Base-by-base conservation (phyloP, 2,888 invertebrate species). In the Cheilosia grossa region DNA sequence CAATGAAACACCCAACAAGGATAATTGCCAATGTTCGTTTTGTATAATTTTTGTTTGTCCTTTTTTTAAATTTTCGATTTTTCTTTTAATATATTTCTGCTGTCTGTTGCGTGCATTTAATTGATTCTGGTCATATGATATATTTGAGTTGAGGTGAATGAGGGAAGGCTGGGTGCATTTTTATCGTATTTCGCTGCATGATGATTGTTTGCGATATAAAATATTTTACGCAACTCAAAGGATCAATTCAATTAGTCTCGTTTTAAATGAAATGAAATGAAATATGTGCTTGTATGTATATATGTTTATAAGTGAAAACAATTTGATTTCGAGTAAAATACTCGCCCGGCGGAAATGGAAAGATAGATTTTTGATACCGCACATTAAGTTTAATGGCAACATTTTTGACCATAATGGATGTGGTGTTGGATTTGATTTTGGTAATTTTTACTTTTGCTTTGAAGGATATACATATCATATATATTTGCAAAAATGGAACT, bases 211-310 rank as follows among this genome's bases (percentile, higher is more conserved):
- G 61, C 73, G 83, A 79, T 64, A 74, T 74, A 66, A 79, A 70
- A 80, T 83, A 79, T 79, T 83, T 54, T 83, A 56, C 56, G 53
- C 64, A 42, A 70, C 70, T 83, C 80, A 83, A 83, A 79, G 83
- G 74, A 79, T 79, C 83, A 83, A 74, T 80, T 83, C 83, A 79
- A 83, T 83, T 83, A 83, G 83, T 80, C 63, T 83, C 54, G 51
- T 40, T 80, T 83, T 80, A 83, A 80, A 74, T 70, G 77, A 63
- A 37, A 30, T 24, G 27, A 53, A 72, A 53, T 69, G 37, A 13
- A 37, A 59, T 67, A 15, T 42, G 17, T 19, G 44, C 15, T n/a
- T n/a, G n/a, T n/a, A n/a, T 4, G 9, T 49, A 19, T 54, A 30
- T 40, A 30, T 51, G 17, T 15, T n/a, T 4, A 27, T 33, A 54